Evolutionary conservation across 2,113 vertebrate genomes (phyloP).

Genomic region (Thamnophis sirtalis): DNA sequence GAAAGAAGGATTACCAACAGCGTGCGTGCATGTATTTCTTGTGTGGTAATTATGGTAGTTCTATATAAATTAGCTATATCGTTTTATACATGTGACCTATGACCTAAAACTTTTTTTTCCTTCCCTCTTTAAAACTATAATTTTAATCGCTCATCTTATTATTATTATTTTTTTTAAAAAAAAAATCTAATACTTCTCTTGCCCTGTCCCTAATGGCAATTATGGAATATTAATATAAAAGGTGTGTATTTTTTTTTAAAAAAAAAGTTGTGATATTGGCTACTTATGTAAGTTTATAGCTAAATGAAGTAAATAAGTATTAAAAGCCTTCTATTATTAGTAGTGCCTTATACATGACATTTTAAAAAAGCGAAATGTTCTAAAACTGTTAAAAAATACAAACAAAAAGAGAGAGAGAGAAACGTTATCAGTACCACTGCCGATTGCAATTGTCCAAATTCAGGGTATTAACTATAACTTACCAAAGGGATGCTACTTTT

Average conservation of each 20-base stretch:
- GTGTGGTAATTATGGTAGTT: conserved; percentile 64
- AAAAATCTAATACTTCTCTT: conserved; percentile 65
- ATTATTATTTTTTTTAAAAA: conserved; percentile 37
- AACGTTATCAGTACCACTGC: conserved; percentile 75
- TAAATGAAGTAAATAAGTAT: conserved; percentile 88
- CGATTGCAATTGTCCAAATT: conserved; percentile 68
- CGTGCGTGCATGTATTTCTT: neutral
- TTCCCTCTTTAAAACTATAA: conserved; percentile 63
- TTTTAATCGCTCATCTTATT: conserved; percentile 52
- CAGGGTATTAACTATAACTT: conserved; percentile 67
- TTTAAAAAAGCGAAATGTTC: conserved; percentile 81
- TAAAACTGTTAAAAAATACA: conserved; percentile 70
- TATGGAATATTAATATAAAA: conserved; percentile 72
- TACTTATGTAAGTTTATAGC: conserved; percentile 77
- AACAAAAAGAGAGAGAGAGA: conserved; percentile 53
- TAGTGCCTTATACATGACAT: conserved; percentile 80
- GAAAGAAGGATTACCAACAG: conserved; percentile 49
- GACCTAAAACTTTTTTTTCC: conserved; percentile 59
- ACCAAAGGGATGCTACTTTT: conserved; percentile 55
- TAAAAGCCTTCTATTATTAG: conserved; percentile 87
- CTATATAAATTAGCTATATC: conserved; percentile 73
- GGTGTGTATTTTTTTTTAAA: conserved; percentile 70
- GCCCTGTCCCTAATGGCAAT: conserved; percentile 66
- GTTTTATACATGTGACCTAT: conserved; percentile 69
- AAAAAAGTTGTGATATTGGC: conserved; percentile 85